Percentiles rank a stretch among this genome's conserved stretches.
phyloP scores from a whole-genome alignment of 1,140 invertebrate genomes.

The Drosophila punjabiensis region DNA sequence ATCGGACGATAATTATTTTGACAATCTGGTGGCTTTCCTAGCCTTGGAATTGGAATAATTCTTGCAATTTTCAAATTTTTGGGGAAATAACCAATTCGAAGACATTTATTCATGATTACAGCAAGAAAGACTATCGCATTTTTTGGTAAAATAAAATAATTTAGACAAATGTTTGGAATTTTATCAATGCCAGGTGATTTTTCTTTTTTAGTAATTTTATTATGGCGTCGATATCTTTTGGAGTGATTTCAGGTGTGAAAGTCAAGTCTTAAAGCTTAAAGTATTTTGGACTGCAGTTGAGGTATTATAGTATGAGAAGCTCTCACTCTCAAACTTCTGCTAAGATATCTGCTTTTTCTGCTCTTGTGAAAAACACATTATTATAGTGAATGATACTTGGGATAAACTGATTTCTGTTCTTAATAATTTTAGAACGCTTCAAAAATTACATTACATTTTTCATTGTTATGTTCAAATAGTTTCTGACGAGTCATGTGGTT shows the following conservation, averaged over 20 bases:
- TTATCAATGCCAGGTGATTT: no score
- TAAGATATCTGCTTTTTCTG: not conserved
- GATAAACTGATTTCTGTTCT: not conserved
- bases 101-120: no score
- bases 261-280: not conserved
- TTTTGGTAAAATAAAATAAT: not conserved
- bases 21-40: no score
- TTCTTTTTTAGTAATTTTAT: not conserved
- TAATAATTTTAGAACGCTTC: not conserved
- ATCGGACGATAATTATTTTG: no score
- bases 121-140: no score
- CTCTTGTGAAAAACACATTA: no score
- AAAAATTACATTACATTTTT: not conserved
- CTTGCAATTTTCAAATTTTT: no score
- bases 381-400: no score
- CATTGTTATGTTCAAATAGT: slow-evolving; percentile 2
- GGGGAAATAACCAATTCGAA: no score
- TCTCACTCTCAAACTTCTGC: not conserved
- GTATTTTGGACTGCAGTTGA: not conserved
- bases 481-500: no score
- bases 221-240: not conserved
- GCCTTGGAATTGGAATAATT: no score
- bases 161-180: not conserved
- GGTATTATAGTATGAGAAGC: slow-evolving; percentile 1
- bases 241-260: not conserved